Percentiles rank a stretch among this genome's conserved stretches.
These are phyloP conservation scores for Hippasteria phrygiana DNA, from an alignment of 53 echinoderm and acorn worm genomes.

Conservation along the genomic window DNA sequence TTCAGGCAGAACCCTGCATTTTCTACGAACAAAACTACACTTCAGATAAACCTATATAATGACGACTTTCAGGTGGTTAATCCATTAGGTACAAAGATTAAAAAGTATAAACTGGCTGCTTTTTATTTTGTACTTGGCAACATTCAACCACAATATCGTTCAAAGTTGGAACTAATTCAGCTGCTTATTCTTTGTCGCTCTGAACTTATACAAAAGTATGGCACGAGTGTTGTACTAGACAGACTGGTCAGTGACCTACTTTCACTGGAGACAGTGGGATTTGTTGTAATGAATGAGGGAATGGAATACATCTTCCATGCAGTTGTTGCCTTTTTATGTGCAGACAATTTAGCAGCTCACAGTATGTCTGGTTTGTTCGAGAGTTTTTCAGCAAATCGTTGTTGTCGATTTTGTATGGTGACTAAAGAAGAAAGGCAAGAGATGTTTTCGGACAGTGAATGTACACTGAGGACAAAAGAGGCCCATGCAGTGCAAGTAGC, in stretches of 20 bases:
- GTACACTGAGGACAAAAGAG: constrained; percentile 66
- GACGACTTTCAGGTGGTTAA: constrained; percentile 75
- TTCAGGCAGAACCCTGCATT: constrained; percentile 66
- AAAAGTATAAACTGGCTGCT: constrained; percentile 66
- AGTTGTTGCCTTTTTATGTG: constrained; percentile 49
- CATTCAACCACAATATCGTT: constrained; percentile 68
- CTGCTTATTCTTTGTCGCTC: constrained; percentile 60
- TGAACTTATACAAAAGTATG: constrained; percentile 66
- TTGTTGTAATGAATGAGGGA: constrained; percentile 36
- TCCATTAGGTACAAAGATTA: constrained; percentile 71
- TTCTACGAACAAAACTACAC: constrained; percentile 31
- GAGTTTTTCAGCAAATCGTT: constrained; percentile 46
- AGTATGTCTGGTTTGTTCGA: constrained; percentile 52
- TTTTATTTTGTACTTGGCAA: constrained; percentile 79
- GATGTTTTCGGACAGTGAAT: constrained; percentile 31
- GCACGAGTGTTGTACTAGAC: constrained; percentile 36
- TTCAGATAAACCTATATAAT: constrained; percentile 64
- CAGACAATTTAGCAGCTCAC: constrained; percentile 75
- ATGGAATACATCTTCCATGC: constrained; percentile 54
- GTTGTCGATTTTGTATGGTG: constrained; percentile 66
- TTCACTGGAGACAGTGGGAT: constrained; percentile 67
- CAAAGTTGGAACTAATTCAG: constrained; percentile 69
- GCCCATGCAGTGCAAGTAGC: constrained; percentile 60
- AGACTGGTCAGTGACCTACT: constrained; percentile 63
- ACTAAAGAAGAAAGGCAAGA: constrained; percentile 57